Conservation (phyloP, 92 coral and sea anemone genomes). For the Zoanthus gigantus region DNA sequence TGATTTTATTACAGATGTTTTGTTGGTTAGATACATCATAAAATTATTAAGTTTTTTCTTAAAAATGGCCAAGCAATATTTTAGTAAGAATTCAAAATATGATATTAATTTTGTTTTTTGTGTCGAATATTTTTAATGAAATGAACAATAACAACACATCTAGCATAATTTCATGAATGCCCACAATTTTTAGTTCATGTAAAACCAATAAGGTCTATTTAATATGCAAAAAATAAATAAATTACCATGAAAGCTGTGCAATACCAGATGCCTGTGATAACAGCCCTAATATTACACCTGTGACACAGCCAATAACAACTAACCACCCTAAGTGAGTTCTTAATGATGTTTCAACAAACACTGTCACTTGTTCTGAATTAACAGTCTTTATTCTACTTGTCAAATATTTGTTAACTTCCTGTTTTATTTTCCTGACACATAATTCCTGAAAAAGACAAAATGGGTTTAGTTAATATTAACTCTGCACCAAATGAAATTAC, state of each 20-base stretch:
- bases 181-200: not conserved
- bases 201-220: not conserved
- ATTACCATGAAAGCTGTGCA: constrained; percentile 56
- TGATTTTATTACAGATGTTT: too few relatives aligned
- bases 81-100: too few relatives aligned
- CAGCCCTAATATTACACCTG: constrained; percentile 76
- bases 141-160: not conserved
- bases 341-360: constrained; percentile 68
- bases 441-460: constrained; percentile 54
- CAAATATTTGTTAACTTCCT: constrained; percentile 73
- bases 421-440: constrained; percentile 66
- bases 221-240: not conserved
- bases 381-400: constrained; percentile 52
- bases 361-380: constrained; percentile 64
- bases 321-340: constrained; percentile 76
- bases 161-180: not conserved
- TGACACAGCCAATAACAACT: constrained; percentile 70
- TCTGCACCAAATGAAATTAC: not conserved
- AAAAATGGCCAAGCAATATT: too few relatives aligned
- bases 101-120: too few relatives aligned
- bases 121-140: too few relatives aligned
- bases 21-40: too few relatives aligned
- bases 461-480: not conserved
- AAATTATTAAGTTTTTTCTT: too few relatives aligned
- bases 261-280: constrained; percentile 76